phyloP scores from a whole-genome alignment of 2,797 vertebrate genomes.

The Sternotherus odoratus region DNA sequence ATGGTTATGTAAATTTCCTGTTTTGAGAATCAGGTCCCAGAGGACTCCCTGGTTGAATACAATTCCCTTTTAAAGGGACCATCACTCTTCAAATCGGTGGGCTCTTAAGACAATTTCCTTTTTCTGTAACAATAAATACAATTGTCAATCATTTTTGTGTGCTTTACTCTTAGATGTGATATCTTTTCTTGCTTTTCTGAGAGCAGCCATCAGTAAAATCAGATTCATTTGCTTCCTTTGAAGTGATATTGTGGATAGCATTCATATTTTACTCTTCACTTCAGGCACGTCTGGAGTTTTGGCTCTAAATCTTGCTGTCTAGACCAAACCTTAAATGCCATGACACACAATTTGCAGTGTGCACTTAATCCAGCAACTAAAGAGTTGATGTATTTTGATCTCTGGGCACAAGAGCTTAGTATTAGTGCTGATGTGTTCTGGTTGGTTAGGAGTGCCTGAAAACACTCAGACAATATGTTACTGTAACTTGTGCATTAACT shows the following conservation, averaged over 20 bases:
- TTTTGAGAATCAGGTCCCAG: constrained; percentile 52
- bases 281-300: background rate
- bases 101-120: constrained; percentile 18
- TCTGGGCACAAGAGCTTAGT: background rate
- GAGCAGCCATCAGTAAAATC: background rate
- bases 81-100: constrained; percentile 32
- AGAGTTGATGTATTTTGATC: fast-evolving
- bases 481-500: background rate
- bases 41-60: constrained; percentile 50
- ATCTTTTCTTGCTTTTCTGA: background rate
- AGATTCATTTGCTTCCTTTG: background rate
- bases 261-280: background rate
- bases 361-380: background rate
- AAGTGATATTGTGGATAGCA: background rate
- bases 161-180: background rate
- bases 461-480: background rate
- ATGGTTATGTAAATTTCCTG: constrained; percentile 58
- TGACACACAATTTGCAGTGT: background rate
- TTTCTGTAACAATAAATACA: background rate
- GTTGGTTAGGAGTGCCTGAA: background rate
- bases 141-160: background rate
- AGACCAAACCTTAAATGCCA: background rate
- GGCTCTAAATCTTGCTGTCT: background rate
- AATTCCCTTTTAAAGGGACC: constrained; percentile 63
- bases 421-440: background rate